Evolutionary conservation across 2,113 vertebrate genomes (phyloP).

Genomic region (Odocoileus hemionus): DNA sequence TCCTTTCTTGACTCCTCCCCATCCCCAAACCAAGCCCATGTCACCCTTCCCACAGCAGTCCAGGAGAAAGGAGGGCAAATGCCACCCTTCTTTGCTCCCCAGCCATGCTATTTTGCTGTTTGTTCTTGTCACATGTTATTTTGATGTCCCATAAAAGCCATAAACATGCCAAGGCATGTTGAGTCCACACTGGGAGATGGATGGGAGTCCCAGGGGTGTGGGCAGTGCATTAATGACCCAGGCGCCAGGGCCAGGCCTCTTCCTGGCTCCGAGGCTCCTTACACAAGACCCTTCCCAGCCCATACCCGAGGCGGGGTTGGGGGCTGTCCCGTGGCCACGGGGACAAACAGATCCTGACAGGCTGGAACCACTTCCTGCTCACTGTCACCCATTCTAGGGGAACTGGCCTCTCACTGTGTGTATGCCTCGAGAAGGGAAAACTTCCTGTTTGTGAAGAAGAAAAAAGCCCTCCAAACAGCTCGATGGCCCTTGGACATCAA

Average conservation of each 20-base stretch:
- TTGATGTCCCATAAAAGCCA: neutral
- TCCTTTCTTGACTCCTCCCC: neutral
- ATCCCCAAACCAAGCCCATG: neutral
- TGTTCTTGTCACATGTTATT: conserved; percentile 29
- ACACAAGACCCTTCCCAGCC: conserved; percentile 26
- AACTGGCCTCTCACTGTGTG: neutral
- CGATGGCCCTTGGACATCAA: conserved; percentile 59
- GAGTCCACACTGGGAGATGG: neutral
- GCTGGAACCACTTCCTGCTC: neutral
- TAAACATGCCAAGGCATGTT: conserved; percentile 16
- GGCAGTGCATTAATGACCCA: conserved; percentile 22
- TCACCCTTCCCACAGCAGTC: neutral
- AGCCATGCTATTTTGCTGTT: neutral
- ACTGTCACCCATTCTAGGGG: neutral
- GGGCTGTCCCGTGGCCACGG: neutral
- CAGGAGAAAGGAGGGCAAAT: neutral
- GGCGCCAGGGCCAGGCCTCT: conserved; percentile 36
- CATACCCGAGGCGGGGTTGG: neutral
- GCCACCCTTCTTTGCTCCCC: neutral
- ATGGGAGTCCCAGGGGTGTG: neutral
- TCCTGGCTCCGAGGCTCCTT: neutral
- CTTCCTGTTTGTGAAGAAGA: conserved; percentile 67
- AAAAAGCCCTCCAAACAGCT: neutral
- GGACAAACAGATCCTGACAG: neutral
- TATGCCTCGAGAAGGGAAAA: conserved; percentile 45